Base-by-base conservation (phyloP, 2,888 invertebrate genomes). In the Invenusta paracnida region DNA sequence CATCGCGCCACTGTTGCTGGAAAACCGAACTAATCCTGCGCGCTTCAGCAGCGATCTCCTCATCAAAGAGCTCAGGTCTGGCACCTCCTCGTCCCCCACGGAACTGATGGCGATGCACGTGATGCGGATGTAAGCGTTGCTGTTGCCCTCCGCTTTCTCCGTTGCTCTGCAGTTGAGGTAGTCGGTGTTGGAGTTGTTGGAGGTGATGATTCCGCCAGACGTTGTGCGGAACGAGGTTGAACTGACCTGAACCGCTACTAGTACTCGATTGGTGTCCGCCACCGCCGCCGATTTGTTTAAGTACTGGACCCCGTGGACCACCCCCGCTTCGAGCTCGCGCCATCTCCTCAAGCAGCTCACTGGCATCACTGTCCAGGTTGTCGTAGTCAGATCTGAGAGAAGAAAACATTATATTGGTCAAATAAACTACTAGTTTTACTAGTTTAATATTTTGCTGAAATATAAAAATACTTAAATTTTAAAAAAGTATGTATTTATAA, bases 41-140 rank as follows among this genome's bases (percentile, higher is more conserved):
- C 11, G 85, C 85, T 27, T 85, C 85, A 29, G 2, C 85, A 13
- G 85, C 85, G 28, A 85, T 85, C 11, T 82, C 0, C 29, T 82
- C 82, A 29, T 82, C 23, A 31, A 82, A 82, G n/a, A 66, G 13
- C n/a, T n/a, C n/a, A n/a, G n/a, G n/a, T n/a, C n/a, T n/a, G n/a
- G n/a, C n/a, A n/a, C n/a, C n/a, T n/a, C n/a, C n/a, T n/a, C n/a
- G n/a, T n/a, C n/a, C n/a, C n/a, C n/a, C n/a, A n/a, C n/a, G n/a
- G n/a, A n/a, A n/a, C n/a, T n/a, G n/a, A n/a, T n/a, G n/a, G n/a
- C n/a, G n/a, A n/a, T n/a, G n/a, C n/a, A n/a, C n/a, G n/a, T n/a
- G n/a, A n/a, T n/a, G n/a, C n/a, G n/a, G n/a, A n/a, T n/a, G n/a
- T n/a, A n/a, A n/a, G n/a, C n/a, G n/a, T n/a, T n/a, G n/a, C n/a